Evolutionary conservation across 1,140 invertebrate genomes (phyloP).

Genomic region (Batillaria attramentaria): DNA sequence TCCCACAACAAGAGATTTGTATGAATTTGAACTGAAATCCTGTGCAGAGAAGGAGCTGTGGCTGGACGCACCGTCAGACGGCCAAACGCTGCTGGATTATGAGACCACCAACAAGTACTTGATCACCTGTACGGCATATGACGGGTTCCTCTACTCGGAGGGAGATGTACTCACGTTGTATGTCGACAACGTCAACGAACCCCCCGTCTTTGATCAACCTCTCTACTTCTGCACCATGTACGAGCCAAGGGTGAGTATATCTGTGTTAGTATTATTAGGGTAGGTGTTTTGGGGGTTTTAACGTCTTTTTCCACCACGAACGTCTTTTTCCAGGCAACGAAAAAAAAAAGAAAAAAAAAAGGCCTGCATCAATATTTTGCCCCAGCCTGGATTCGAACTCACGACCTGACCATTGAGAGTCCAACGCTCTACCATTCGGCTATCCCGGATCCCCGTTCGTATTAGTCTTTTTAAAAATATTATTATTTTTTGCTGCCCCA

Average conservation of each 20-base stretch:
- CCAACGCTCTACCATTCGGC: no score
- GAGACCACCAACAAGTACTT: neutral
- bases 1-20: no score
- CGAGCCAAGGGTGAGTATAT: neutral
- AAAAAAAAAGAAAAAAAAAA: no score
- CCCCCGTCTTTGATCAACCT: neutral
- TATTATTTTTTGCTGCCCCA: no score
- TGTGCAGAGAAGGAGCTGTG: neutral
- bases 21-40: no score
- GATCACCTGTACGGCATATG: slow-evolving; percentile 8
- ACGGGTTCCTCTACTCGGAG: slow-evolving; percentile 23
- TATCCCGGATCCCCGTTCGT: no score
- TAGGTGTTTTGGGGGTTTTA: no score
- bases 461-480: no score
- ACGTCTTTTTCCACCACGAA: no score
- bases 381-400: no score
- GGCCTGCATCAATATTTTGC: no score
- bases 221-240: slow-evolving; percentile 9
- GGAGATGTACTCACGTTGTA: slow-evolving; percentile 16
- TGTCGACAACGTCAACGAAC: slow-evolving; percentile 24
- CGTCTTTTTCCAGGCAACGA: neutral
- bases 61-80: neutral
- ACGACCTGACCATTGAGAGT: no score
- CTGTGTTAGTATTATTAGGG: neutral
- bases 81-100: slow-evolving; percentile 17